Evolutionary conservation across 2,113 vertebrate genomes (phyloP).

Genomic region (Himantopus leucocephalus): DNA sequence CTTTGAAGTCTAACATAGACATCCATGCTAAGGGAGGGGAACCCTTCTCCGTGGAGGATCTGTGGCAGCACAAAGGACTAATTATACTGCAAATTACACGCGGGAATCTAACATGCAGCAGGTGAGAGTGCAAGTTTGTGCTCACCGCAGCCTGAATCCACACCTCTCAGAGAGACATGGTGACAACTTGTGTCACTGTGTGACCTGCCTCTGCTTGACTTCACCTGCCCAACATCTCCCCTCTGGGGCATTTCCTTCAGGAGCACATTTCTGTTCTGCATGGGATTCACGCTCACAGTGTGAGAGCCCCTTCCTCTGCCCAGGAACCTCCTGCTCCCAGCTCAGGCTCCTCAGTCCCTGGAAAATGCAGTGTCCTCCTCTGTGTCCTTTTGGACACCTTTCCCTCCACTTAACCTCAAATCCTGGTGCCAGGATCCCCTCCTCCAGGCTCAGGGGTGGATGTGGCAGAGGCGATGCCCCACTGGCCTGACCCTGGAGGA

Average conservation of each 20-base stretch:
- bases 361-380: background rate
- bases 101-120: rapidly evolving
- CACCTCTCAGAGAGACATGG: background rate
- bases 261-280: background rate
- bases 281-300: background rate
- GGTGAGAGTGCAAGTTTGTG: background rate
- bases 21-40: background rate
- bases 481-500: background rate
- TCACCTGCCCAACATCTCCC: background rate
- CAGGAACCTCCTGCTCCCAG: background rate
- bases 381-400: background rate
- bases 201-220: background rate
- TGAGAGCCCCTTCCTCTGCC: rapidly evolving
- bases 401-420: background rate
- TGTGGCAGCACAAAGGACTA: background rate
- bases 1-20: background rate
- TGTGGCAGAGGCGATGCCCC: background rate
- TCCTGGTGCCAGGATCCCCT: background rate
- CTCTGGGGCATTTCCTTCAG: background rate
- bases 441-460: background rate
- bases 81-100: background rate
- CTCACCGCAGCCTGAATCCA: background rate
- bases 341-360: background rate
- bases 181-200: rapidly evolving
- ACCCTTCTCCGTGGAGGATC: background rate